These are phyloP conservation scores for Nycteola revayana DNA, from an alignment of 2,888 invertebrate genomes.

Conservation along the genomic window DNA sequence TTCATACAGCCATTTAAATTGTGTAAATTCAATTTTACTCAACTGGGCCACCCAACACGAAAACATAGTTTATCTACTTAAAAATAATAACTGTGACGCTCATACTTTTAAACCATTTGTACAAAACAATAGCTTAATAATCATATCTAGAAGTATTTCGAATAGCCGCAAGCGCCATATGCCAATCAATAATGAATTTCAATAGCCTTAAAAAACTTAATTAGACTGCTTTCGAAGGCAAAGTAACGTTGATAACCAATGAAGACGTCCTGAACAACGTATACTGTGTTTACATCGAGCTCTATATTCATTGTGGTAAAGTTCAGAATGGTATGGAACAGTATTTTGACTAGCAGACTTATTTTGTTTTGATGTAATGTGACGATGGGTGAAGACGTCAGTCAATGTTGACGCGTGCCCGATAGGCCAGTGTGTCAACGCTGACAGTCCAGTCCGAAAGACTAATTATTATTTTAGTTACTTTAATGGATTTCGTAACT, in stretches of 20 bases:
- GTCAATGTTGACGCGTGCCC: constrained; percentile 76
- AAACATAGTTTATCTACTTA: constrained; percentile 21
- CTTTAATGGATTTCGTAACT: constrained; percentile 42
- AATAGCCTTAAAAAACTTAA: constrained; percentile 75
- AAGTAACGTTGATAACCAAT: constrained; percentile 50
- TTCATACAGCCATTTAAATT: no score
- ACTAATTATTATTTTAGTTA: constrained; percentile 69
- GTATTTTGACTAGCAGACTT: constrained; percentile 24
- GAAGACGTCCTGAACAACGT: constrained; percentile 14
- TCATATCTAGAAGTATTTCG: constrained; percentile 60
- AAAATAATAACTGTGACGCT: constrained; percentile 23
- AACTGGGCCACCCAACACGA: constrained; percentile 42
- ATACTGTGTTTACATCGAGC: constrained; percentile 13
- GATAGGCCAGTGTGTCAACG: constrained; percentile 52
- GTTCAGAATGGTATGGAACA: constrained; percentile 32
- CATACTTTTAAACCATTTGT: constrained; percentile 23
- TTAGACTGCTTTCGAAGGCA: constrained; percentile 77
- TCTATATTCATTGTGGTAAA: constrained; percentile 33
- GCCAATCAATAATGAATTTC: constrained; percentile 76
- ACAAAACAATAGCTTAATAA: constrained; percentile 41
- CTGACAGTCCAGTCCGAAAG: constrained; percentile 52
- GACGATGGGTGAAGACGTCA: constrained; percentile 77
- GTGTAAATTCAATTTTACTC: no score
- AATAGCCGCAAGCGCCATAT: constrained; percentile 77
- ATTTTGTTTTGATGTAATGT: constrained; percentile 60